Evolutionary conservation across 2,888 invertebrate species (phyloP).

Genomic region (Nineta flava): DNA sequence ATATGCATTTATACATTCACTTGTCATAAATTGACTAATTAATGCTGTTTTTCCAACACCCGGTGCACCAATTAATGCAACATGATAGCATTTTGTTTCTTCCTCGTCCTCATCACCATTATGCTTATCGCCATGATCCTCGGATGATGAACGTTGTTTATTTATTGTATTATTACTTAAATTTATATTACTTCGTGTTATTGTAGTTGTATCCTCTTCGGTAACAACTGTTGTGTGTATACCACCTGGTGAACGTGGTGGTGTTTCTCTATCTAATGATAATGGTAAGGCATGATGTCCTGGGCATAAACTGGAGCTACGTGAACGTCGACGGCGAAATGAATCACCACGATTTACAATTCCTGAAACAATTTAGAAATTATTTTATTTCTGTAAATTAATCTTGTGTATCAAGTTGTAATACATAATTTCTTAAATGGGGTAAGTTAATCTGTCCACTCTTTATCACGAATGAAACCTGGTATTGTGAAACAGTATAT

Average conservation of each 20-base stretch:
- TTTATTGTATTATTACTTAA: too few relatives aligned
- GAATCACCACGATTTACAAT: constrained; percentile 91
- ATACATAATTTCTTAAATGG: too few relatives aligned
- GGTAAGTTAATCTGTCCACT: too few relatives aligned
- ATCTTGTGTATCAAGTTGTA: too few relatives aligned
- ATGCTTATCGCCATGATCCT: constrained; percentile 34
- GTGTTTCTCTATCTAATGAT: constrained; percentile 12
- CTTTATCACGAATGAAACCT: too few relatives aligned
- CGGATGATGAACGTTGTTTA: too few relatives aligned
- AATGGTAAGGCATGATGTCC: constrained; percentile 16
- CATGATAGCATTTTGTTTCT: constrained; percentile 37
- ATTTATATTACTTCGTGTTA: background rate
- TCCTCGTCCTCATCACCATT: constrained; percentile 13
- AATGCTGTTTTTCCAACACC: constrained; percentile 77
- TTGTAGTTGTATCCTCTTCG: constrained; percentile 20
- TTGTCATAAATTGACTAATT: constrained; percentile 80
- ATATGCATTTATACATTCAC: constrained; percentile 87
- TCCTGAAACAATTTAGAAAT: constrained; percentile 38
- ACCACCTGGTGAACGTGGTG: constrained; percentile 14
- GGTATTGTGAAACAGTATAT: too few relatives aligned
- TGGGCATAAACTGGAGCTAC: constrained; percentile 69
- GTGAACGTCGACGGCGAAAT: constrained; percentile 66
- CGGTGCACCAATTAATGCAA: constrained; percentile 62
- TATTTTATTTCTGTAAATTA: too few relatives aligned
- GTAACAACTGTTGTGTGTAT: constrained; percentile 19